Evolutionary conservation across 2,113 vertebrate species (phyloP), one percentile per base, ranked within the genome.

Genomic region (Ceuthmochares aereus): DNA sequence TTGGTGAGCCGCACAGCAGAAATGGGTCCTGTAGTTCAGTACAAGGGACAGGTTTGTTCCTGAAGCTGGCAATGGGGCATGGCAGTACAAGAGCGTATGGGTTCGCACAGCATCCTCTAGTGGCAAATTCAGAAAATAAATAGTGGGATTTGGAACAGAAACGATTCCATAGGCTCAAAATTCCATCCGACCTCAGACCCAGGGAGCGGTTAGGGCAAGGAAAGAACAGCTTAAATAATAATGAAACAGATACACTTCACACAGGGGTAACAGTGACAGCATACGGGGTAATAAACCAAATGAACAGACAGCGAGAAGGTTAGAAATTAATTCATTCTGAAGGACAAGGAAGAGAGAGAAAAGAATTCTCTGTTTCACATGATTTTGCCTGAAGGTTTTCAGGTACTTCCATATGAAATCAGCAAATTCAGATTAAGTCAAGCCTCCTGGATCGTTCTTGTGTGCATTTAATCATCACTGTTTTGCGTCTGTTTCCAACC

Each of bases 21-120:
- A n/a, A 5, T 2, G 2, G 0, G 13, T 32, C 45, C 68, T 27
- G 15, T 22, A 9, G 7, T 15, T 11, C 12, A 15, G 60, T 1
- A 18, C 17, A 7, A 63, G 59, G 23, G 12, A 22, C 0, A 7
- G 51, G 10, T 42, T n/a, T 12, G 3, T 26, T 16, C 8, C 4
- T 14, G 17, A 14, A 34, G 68, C 14, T 29, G 36, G 7, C 14
- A 25, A 2, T 9, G 62, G n/a, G 27, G 32, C 12, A 3, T 7
- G 16, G 4, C 52, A 8, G 40, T 6, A 27, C n/a, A 4, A 1
- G 13, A 8, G 34, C 2, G 1, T 0, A 9, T 4, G 0, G 1
- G n/a, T 25, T 81, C 8, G 3, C 54, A 7, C 20, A 16, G 78
- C 88, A 85, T n/a, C 90, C 83, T 88, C 92, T 67, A 51, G 70